Evolutionary conservation across 2,888 invertebrate species (phyloP), one percentile per base, ranked within the genome.

Genomic region (Minunthozetes semirufus): DNA sequence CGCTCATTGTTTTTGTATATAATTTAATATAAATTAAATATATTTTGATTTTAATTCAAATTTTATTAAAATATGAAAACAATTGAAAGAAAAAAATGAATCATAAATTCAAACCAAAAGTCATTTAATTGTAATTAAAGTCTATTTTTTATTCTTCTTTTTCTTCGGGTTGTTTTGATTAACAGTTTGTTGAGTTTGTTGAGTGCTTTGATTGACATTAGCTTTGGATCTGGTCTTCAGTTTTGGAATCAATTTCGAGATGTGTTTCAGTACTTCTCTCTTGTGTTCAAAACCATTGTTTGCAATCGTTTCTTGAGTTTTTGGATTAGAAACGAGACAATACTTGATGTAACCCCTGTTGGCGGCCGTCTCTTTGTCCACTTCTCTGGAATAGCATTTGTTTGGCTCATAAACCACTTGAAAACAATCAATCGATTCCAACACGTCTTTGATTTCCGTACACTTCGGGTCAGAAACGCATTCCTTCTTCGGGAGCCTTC

Each of bases 401-500:
- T 74, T 42, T 5, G 50, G 71, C 9, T 73, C 71, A 22, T 19
- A 25, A 53, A 22, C n/a, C 22, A 77, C 72, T 19, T 75, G 38
- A 17, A 76, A 71, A 25, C 63, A 70, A 17, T 77, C 74, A 22
- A 72, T 50, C 27, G 91, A 88, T 22, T 89, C 86, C 72, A 97
- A 85, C 1, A 97, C 94, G 85, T 98, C 97, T 78, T 92, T 87
- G 77, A 99, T 97, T 85, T 99, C 99, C 80, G 91, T 89, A 82
- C 91, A 91, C 0, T 94, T 94, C 17, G 99, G 99, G 83, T 96
- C 95, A 80, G 97, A 95, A 0, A 98, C 91, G 82, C 93, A 94
- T 86, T 86, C 88, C 1, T 89, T 87, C 83, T 93, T 93, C 0
- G 91, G 84, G 27, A 99, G 85, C 79, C 89, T 88, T 46, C 99